Conservation (phyloP, 1,140 invertebrate species). For the Zaprionus kolodkinae region DNA sequence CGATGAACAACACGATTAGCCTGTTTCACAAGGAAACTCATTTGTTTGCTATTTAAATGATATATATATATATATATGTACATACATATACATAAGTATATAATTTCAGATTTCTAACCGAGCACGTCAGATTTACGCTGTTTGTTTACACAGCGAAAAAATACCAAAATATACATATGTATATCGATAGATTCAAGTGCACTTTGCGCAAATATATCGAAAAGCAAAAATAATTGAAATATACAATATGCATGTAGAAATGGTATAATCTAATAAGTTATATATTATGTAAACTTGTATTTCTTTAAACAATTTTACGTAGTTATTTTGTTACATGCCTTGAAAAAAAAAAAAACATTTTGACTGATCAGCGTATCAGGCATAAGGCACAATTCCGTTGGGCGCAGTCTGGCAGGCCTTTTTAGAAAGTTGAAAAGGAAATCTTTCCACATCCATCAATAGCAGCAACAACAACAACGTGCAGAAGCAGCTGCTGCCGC, state of each 20-base stretch:
- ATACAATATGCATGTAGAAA: not conserved
- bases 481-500: slow-evolving; percentile 55
- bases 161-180: not conserved
- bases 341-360: not conserved
- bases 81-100: not conserved
- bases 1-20: slow-evolving; percentile 2
- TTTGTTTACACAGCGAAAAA: not conserved
- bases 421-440: slow-evolving; percentile 67
- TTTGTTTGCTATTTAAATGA: not conserved
- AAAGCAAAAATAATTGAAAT: not conserved
- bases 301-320: not conserved
- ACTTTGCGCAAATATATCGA: not conserved
- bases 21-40: not conserved
- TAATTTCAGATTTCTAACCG: not conserved
- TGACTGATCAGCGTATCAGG: slow-evolving; percentile 1
- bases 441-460: slow-evolving; percentile 51
- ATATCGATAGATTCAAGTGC: not conserved
- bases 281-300: not conserved
- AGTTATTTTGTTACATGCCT: not conserved
- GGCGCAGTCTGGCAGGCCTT: slow-evolving; percentile 34
- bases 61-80: not conserved
- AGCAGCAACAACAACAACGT: slow-evolving; percentile 36
- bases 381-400: slow-evolving; percentile 22
- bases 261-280: not conserved
- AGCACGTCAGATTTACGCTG: not conserved